Percentiles rank a stretch among this genome's conserved stretches.
Conservation (phyloP, 1,140 invertebrate species). For the Zaprionus camerounensis region DNA sequence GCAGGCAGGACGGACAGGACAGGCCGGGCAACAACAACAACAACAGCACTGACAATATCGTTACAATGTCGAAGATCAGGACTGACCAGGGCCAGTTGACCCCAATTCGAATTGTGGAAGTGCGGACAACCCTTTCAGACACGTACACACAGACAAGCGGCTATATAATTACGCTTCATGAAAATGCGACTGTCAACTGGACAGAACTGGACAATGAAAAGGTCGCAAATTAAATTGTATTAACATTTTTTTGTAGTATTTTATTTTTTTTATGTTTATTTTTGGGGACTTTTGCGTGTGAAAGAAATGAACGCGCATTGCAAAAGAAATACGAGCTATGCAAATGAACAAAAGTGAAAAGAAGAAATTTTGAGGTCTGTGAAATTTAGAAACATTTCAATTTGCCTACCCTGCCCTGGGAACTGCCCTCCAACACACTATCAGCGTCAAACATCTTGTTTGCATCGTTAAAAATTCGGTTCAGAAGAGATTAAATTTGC, state of each 20-base stretch:
- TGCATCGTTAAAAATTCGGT: slow-evolving; percentile 26
- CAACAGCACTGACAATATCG: background rate
- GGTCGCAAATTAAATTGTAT: slow-evolving; percentile 78
- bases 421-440: slow-evolving; percentile 20
- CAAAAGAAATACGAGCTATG: slow-evolving; percentile 39
- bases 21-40: background rate
- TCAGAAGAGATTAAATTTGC: slow-evolving; percentile 40
- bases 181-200: slow-evolving; percentile 78
- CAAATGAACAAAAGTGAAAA: slow-evolving; percentile 52
- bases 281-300: slow-evolving; percentile 56
- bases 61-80: slow-evolving; percentile 29
- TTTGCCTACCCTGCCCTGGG: slow-evolving; percentile 40
- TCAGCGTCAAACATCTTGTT: slow-evolving; percentile 52
- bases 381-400: slow-evolving; percentile 66
- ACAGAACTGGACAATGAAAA: slow-evolving; percentile 52
- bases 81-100: slow-evolving; percentile 42
- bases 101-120: slow-evolving; percentile 49
- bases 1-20: slow-evolving; percentile 17
- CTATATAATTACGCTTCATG: slow-evolving; percentile 69
- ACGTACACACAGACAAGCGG: slow-evolving; percentile 35
- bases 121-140: slow-evolving; percentile 46
- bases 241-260: slow-evolving; percentile 53
- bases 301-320: slow-evolving; percentile 42
- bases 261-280: slow-evolving; percentile 28
- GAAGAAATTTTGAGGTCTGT: slow-evolving; percentile 36